phyloP scores from a whole-genome alignment of 2,888 invertebrate species.

The Biston stratarius region DNA sequence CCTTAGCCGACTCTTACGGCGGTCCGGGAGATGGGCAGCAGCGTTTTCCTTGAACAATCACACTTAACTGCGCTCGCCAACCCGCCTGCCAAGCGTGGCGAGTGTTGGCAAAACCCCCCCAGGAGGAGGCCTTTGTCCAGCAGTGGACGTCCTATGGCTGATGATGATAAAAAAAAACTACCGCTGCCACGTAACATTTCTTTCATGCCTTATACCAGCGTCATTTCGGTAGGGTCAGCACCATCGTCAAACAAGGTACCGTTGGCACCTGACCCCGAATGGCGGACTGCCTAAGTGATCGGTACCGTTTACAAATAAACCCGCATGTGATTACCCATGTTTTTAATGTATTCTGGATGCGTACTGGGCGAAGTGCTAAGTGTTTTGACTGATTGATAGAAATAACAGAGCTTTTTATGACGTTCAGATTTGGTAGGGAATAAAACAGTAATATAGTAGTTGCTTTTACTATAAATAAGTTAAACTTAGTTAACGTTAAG shows the following conservation, averaged over 20 bases:
- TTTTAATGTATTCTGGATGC: conserved; percentile 21
- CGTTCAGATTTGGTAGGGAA: background rate
- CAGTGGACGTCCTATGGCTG: too few species aligned
- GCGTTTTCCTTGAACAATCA: too few species aligned
- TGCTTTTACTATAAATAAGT: too few species aligned
- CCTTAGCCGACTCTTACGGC: too few species aligned
- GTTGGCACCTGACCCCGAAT: conserved; percentile 82
- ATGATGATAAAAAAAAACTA: too few species aligned
- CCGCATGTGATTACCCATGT: conserved; percentile 54
- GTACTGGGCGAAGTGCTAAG: conserved; percentile 10
- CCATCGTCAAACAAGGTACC: conserved; percentile 81
- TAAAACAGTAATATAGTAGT: background rate
- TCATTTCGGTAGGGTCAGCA: conserved; percentile 71
- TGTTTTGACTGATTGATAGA: conserved; percentile 3
- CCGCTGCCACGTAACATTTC: background rate
- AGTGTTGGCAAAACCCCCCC: too few species aligned
- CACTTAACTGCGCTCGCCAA: too few species aligned
- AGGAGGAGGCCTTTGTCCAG: too few species aligned
- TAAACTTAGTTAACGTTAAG: too few species aligned
- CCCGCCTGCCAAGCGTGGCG: too few species aligned
- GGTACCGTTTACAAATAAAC: conserved; percentile 79
- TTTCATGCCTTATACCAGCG: conserved; percentile 42
- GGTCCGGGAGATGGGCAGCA: too few species aligned
- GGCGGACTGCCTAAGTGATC: conserved; percentile 75
- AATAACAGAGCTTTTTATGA: background rate